These are phyloP conservation scores for Xestobium rufovillosum DNA, from an alignment of 2,888 invertebrate species.

Conservation along the genomic window DNA sequence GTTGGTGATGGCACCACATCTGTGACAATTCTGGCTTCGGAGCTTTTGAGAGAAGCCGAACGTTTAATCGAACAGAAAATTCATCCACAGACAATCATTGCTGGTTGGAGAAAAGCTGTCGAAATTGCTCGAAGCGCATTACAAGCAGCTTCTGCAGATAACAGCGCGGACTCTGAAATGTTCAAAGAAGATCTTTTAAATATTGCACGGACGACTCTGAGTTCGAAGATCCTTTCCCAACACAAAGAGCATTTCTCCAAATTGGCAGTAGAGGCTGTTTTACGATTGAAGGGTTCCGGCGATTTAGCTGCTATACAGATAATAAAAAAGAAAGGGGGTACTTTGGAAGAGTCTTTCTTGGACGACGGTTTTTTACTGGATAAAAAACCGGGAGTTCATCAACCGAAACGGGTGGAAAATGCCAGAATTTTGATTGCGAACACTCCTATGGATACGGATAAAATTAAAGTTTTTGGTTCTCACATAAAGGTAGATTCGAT, in stretches of 20 bases:
- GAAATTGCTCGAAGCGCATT: slow-evolving; percentile 80
- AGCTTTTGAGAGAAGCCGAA: slow-evolving; percentile 92
- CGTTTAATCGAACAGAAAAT: slow-evolving; percentile 86
- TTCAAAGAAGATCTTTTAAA: slow-evolving; percentile 88
- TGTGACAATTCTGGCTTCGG: slow-evolving; percentile 91
- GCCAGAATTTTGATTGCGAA: slow-evolving; percentile 97
- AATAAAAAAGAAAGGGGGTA: slow-evolving; percentile 93
- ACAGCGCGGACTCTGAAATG: slow-evolving; percentile 67
- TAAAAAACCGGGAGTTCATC: slow-evolving; percentile 96
- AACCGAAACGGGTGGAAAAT: slow-evolving; percentile 92
- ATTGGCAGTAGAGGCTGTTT: slow-evolving; percentile 90
- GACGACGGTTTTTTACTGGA: slow-evolving; percentile 93
- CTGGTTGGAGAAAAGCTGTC: slow-evolving; percentile 89
- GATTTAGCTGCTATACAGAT: slow-evolving; percentile 95
- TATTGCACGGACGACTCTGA: slow-evolving; percentile 94
- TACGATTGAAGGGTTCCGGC: slow-evolving; percentile 91
- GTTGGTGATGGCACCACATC: slow-evolving; percentile 99
- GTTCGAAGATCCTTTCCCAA: slow-evolving; percentile 95
- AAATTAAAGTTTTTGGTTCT: slow-evolving; percentile 98
- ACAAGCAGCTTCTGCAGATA: slow-evolving; percentile 69
- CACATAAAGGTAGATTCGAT: slow-evolving; percentile 87
- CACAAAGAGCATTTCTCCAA: slow-evolving; percentile 96
- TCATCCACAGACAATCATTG: slow-evolving; percentile 96
- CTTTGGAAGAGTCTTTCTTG: slow-evolving; percentile 89
- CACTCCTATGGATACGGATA: slow-evolving; percentile 99